These are phyloP conservation scores for Suillia variegata DNA, from an alignment of 2,888 invertebrate genomes.

Conservation along the genomic window DNA sequence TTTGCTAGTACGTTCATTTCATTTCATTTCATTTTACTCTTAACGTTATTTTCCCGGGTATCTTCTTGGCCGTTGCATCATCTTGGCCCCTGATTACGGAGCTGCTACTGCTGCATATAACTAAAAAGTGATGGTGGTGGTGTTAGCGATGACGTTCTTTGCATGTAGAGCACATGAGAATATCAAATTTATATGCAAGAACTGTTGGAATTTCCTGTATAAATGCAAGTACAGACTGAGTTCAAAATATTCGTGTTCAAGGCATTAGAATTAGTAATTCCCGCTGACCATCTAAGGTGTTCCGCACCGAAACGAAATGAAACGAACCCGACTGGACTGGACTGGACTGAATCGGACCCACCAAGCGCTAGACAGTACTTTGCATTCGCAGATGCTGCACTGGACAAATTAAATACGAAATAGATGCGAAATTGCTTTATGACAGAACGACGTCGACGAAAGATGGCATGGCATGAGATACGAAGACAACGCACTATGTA, in stretches of 20 bases:
- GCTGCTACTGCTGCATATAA: slow-evolving; percentile 8
- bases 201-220: slow-evolving; percentile 10
- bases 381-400: slow-evolving; percentile 10
- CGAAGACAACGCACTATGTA: neutral
- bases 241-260: slow-evolving; percentile 15
- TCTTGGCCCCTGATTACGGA: slow-evolving; percentile 12
- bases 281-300: neutral
- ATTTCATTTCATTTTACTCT: slow-evolving; percentile 6
- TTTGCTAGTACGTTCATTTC: neutral
- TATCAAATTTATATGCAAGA: slow-evolving; percentile 21
- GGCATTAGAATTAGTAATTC: slow-evolving; percentile 21
- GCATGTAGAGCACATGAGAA: slow-evolving; percentile 12
- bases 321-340: neutral
- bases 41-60: slow-evolving; percentile 7
- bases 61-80: slow-evolving; percentile 16
- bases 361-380: neutral
- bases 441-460: slow-evolving; percentile 27
- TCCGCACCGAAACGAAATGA: too few species aligned
- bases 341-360: neutral
- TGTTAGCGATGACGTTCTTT: neutral
- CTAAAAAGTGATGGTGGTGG: neutral
- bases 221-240: neutral
- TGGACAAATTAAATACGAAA: slow-evolving; percentile 36
- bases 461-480: too few species aligned
- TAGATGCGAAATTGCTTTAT: slow-evolving; percentile 34